phyloP scores from a whole-genome alignment of 2,113 vertebrate genomes.

The Onychorhynchus coronatus region DNA sequence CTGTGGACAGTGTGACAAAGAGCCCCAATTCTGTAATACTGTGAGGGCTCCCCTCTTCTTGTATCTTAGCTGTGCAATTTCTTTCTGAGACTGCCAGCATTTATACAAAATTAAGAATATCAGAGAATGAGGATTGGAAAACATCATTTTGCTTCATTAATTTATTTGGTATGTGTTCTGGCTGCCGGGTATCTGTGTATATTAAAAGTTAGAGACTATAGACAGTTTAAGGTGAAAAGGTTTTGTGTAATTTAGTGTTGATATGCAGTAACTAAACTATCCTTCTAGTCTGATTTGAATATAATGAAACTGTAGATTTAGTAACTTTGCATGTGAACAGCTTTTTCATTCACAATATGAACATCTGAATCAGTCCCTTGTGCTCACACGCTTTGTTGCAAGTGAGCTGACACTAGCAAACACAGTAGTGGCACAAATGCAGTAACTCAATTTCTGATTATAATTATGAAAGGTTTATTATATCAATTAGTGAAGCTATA shows the following conservation, averaged over 20 bases:
- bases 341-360: background rate
- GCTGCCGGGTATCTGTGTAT: background rate
- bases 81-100: background rate
- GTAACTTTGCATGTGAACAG: background rate
- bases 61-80: background rate
- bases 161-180: background rate
- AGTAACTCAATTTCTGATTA: background rate
- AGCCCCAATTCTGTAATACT: background rate
- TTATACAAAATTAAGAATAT: background rate
- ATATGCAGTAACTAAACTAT: background rate
- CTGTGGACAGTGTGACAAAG: background rate
- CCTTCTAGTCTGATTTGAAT: background rate
- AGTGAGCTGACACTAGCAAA: background rate
- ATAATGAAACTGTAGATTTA: background rate
- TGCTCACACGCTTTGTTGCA: background rate
- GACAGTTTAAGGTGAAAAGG: background rate
- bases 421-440: background rate
- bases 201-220: background rate
- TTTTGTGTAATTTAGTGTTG: background rate
- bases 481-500: background rate
- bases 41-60: fast-evolving
- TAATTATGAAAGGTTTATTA: background rate
- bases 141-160: background rate
- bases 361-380: background rate
- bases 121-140: background rate